Percentiles rank a stretch among this genome's conserved stretches.
phyloP scores from a whole-genome alignment of 2,113 vertebrate species.

The Ictidomys tridecemlineatus region DNA sequence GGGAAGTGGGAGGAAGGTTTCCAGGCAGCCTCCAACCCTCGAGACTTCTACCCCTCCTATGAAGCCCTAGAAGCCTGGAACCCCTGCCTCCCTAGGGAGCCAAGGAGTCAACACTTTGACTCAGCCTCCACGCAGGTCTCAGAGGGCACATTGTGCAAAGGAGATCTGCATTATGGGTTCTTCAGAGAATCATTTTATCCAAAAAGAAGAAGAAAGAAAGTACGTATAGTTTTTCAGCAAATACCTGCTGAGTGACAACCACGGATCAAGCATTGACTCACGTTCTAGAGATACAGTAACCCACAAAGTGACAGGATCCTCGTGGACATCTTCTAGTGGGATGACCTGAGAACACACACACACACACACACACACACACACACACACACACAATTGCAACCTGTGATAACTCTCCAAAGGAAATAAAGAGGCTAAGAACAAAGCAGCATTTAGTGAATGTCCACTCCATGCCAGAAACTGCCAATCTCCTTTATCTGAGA shows the following conservation, averaged over 20 bases:
- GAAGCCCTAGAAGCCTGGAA: conserved; percentile 9
- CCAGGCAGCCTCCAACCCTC: neutral
- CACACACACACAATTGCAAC: neutral
- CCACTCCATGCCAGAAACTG: neutral
- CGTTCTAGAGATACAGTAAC: neutral
- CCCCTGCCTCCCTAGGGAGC: neutral
- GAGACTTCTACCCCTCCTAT: neutral
- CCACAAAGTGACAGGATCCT: neutral
- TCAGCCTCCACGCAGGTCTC: neutral
- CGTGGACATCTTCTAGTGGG: neutral
- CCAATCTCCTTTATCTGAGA: neutral
- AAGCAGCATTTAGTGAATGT: neutral
- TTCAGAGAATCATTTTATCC: neutral
- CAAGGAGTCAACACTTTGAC: neutral
- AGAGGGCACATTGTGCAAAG: neutral
- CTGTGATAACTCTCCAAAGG: neutral
- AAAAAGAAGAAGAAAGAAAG: conserved; percentile 45
- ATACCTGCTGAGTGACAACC: neutral
- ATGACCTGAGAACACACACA: neutral
- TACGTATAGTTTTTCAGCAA: neutral
- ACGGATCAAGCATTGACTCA: neutral
- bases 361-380: neutral
- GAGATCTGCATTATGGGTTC: neutral
- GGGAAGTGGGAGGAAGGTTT: neutral
- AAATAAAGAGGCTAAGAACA: neutral